Evolutionary conservation across 2,113 vertebrate genomes (phyloP).

Genomic region (Kryptolebias marmoratus): DNA sequence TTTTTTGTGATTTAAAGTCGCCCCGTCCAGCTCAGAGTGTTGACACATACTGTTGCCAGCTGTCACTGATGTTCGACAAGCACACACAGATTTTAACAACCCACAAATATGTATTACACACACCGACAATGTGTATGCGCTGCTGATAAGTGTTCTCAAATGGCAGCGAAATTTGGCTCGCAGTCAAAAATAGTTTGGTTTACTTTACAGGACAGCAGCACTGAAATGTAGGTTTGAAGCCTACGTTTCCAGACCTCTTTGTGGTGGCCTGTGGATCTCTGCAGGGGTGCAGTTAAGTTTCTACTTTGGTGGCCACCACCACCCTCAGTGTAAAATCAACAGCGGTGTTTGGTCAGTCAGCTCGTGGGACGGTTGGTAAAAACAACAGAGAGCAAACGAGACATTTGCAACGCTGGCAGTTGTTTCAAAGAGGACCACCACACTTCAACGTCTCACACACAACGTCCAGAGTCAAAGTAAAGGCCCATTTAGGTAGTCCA

Average conservation of each 20-base stretch:
- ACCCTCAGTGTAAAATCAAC: constrained; percentile 15
- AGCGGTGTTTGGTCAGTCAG: constrained; percentile 58
- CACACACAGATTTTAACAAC: background rate
- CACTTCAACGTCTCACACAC: constrained; percentile 17
- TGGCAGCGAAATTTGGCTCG: background rate
- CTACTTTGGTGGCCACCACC: constrained; percentile 43
- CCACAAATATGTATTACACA: background rate
- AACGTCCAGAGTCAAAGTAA: background rate
- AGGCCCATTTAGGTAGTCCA: no score
- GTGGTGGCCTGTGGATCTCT: background rate
- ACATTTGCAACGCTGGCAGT: constrained; percentile 44
- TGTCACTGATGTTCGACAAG: constrained; percentile 34
- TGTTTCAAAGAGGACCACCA: constrained; percentile 46
- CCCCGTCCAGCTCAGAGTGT: background rate
- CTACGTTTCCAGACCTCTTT: fast-evolving
- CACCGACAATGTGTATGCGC: background rate
- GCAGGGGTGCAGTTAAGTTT: background rate
- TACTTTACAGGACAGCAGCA: background rate
- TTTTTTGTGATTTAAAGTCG: background rate
- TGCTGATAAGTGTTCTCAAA: background rate
- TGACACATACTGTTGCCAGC: constrained; percentile 29
- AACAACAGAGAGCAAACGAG: constrained; percentile 50
- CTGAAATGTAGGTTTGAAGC: background rate
- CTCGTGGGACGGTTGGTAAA: constrained; percentile 34
- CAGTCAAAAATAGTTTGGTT: background rate